Base-by-base conservation (phyloP, 1,140 invertebrate species). In the Amyelois transitella region DNA sequence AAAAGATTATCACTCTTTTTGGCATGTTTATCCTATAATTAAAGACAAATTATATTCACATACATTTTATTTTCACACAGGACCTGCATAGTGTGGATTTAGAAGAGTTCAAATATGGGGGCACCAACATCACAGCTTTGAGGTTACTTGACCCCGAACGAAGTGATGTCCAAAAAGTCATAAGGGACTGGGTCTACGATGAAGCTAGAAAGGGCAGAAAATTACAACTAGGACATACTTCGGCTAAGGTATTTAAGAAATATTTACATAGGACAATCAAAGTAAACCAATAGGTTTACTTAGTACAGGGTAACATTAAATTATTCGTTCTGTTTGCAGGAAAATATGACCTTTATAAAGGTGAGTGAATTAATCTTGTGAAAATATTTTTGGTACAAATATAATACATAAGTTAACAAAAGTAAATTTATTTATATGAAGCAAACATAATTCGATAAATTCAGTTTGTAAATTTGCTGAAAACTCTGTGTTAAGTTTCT, bases 31-130 rank as follows among this genome's bases (percentile, higher is more conserved):
- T 22, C 6, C 28, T 6, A 8, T 49, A 38, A 38, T 32, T 57
- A 5, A 1, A 21, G 32, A 18, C 24, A 32, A 1, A 19, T 14
- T 38, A 1, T 38, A 38, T 14, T 48, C 22, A 53, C 48, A 47
- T 25, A n/a, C n/a, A n/a, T 6, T 14, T 38, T 48, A 12, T 48
- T 48, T 43, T 55, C 43, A n/a, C 8, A 45, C 74, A 96, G 95
- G 96, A 98, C 82, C 82, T 98, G 19, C 95, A 98, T 69, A 96
- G 94, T 22, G 93, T 98, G 6, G 95, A 97, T 86, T 88, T 97
- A 68, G 96, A 96, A 72, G 96, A 97, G 87, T 98, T 97, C 81
- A 96, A 96, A 86, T 96, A 97, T 81, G 95, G 95, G 7, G 96
- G 96, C 21, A 97, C 96, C 10, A 98, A 98, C 85, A 97, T 98